phyloP scores from a whole-genome alignment of 2,888 invertebrate genomes.

The Orthonevra nobilis region DNA sequence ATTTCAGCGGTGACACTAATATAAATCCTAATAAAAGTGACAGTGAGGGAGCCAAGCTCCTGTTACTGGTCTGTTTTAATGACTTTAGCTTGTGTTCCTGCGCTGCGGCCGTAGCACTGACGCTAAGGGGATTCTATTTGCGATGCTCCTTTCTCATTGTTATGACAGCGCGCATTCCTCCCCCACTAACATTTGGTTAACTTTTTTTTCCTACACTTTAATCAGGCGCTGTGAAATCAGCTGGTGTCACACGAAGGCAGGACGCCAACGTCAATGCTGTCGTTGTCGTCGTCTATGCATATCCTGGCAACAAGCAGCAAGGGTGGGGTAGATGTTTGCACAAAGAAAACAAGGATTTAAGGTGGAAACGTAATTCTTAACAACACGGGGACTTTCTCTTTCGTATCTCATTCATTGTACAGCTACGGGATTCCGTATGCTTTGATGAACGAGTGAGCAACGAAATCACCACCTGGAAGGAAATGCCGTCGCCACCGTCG shows the following conservation, averaged over 20 bases:
- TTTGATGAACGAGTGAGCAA: conserved; percentile 21
- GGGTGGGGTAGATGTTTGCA: conserved; percentile 5
- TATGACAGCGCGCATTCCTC: conserved; percentile 28
- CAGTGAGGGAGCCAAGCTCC: too few species aligned
- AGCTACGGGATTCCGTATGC: too few species aligned
- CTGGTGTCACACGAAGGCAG: conserved; percentile 40
- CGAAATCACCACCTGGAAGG: conserved; percentile 35
- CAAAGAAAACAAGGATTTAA: conserved; percentile 47
- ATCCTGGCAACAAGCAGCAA: conserved; percentile 36
- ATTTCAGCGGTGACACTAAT: conserved; percentile 59
- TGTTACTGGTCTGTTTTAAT: too few species aligned
- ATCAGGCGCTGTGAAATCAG: conserved; percentile 51
- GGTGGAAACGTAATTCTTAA: conserved; percentile 43
- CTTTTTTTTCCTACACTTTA: conserved; percentile 49
- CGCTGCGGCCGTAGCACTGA: background rate
- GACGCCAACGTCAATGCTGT: too few species aligned
- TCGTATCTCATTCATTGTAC: conserved; percentile 37
- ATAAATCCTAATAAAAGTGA: conserved; percentile 54
- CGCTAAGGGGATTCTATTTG: background rate
- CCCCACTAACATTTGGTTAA: conserved; percentile 9
- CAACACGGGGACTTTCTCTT: conserved; percentile 57
- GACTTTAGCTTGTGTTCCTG: conserved; percentile 18
- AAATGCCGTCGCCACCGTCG: conserved; percentile 9
- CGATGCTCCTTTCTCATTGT: conserved; percentile 9
- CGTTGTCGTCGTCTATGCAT: too few species aligned